A percentile compares a stretch with the other conserved stretches of the same genome.
phyloP scores from a whole-genome alignment of 2,888 invertebrate genomes.

The Mythimna vitellina region DNA sequence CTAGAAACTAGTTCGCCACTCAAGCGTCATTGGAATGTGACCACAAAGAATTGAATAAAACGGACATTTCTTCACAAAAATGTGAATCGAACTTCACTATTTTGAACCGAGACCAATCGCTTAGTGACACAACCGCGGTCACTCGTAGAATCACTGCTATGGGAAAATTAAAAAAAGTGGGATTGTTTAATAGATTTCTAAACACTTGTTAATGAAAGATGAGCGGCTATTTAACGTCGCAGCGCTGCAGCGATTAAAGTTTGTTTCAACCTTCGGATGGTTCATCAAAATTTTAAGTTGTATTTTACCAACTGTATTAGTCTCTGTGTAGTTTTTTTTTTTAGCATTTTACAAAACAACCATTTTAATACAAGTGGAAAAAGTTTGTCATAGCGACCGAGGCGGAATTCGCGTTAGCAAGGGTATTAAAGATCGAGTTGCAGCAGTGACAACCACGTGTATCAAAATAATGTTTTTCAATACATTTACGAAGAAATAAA shows the following conservation, averaged over 20 bases:
- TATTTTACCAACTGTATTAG: not conserved
- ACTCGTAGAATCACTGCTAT: conserved; percentile 74
- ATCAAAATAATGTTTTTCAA: too few relatives aligned
- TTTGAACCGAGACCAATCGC: conserved; percentile 79
- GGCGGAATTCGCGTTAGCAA: too few relatives aligned
- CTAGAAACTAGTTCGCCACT: conserved; percentile 67
- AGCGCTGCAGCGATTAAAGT: conserved; percentile 16
- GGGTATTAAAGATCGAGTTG: too few relatives aligned
- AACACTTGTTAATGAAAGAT: conserved; percentile 49
- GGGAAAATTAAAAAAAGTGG: conserved; percentile 78
- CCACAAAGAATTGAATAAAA: conserved; percentile 77
- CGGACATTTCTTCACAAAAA: conserved; percentile 77
- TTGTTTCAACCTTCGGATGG: not conserved
- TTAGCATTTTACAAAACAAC: too few relatives aligned
- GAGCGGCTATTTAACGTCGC: conserved; percentile 18
- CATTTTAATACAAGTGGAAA: too few relatives aligned
- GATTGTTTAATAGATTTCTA: conserved; percentile 70
- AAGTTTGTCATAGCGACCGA: too few relatives aligned
- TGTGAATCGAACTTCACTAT: conserved; percentile 69
- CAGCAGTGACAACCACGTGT: too few relatives aligned
- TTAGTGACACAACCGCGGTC: conserved; percentile 80
- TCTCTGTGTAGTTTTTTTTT: not conserved
- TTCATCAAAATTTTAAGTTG: not conserved
- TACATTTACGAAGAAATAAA: too few relatives aligned
- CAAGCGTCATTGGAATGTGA: conserved; percentile 81